Conservation (phyloP, 1,140 invertebrate species). For the Oryctes rhinoceros region DNA sequence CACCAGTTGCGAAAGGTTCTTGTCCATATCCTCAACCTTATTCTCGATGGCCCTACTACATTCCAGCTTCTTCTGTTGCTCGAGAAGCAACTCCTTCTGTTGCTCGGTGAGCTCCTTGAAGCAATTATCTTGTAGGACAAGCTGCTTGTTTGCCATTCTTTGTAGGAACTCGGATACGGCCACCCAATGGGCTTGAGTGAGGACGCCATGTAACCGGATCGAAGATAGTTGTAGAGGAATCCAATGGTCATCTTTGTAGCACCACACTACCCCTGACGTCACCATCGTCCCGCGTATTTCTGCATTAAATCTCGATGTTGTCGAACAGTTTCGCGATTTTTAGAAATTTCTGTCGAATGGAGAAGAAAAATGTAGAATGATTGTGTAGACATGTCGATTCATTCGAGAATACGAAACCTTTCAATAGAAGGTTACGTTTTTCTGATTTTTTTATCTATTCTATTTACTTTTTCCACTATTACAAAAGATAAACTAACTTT, state of each 20-base stretch:
- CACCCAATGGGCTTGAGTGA: slow-evolving; percentile 69
- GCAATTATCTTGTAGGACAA: slow-evolving; percentile 65
- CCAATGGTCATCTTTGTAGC: slow-evolving; percentile 70
- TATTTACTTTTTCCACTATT: no score
- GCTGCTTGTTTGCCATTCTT: slow-evolving; percentile 67
- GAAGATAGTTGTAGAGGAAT: slow-evolving; percentile 70
- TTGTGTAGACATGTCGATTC: background rate
- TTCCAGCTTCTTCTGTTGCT: slow-evolving; percentile 33
- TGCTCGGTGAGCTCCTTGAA: slow-evolving; percentile 59
- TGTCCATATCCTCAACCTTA: background rate
- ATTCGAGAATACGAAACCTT: no score
- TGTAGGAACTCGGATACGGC: slow-evolving; percentile 69
- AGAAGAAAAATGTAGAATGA: background rate
- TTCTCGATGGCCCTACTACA: background rate
- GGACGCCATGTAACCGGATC: slow-evolving; percentile 68
- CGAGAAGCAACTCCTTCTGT: slow-evolving; percentile 55
- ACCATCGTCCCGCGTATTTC: slow-evolving; percentile 62
- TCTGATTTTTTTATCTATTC: no score
- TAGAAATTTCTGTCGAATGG: background rate
- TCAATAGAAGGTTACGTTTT: no score
- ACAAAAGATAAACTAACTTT: no score
- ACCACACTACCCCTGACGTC: slow-evolving; percentile 70
- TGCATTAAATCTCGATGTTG: slow-evolving; percentile 48
- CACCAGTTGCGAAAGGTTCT: slow-evolving; percentile 28
- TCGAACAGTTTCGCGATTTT: background rate